phyloP scores from a whole-genome alignment of 1,140 invertebrate species.

The Heliconius hewitsoni region DNA sequence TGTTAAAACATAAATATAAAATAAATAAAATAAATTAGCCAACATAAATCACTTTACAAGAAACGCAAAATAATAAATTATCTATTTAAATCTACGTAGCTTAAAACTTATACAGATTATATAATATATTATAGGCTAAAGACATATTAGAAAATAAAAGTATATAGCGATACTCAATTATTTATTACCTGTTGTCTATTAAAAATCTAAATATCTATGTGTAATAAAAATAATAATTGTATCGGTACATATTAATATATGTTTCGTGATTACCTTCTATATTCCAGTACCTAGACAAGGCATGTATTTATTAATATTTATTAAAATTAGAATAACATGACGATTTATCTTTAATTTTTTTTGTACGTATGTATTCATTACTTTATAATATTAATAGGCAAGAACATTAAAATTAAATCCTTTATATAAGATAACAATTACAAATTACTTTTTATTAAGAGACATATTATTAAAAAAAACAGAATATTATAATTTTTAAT shows the following conservation, averaged over 20 bases:
- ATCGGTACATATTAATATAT: conserved; percentile 12
- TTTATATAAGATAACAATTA: no score
- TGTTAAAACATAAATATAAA: conserved; percentile 25
- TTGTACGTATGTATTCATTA: no score
- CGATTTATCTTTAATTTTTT: no score
- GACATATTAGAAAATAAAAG: conserved; percentile 9
- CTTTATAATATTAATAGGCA: no score
- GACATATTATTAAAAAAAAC: no score
- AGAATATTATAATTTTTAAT: no score
- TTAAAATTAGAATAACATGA: not conserved
- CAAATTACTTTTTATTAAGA: no score
- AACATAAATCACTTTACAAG: conserved; percentile 18
- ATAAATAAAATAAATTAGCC: conserved; percentile 27
- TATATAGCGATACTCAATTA: conserved; percentile 9
- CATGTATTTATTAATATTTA: conserved; percentile 3
- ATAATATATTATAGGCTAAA: conserved; percentile 1
- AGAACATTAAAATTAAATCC: no score
- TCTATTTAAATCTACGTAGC: conserved; percentile 20
- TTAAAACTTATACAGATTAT: conserved; percentile 23
- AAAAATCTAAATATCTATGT: conserved; percentile 15
- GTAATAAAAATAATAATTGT: conserved; percentile 10
- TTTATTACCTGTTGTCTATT: conserved; percentile 17
- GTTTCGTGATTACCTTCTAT: conserved; percentile 29
- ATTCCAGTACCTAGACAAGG: conserved; percentile 33
- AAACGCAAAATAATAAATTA: conserved; percentile 24